Base-by-base conservation (phyloP, 1,140 invertebrate species). In the Megathymus violae region DNA sequence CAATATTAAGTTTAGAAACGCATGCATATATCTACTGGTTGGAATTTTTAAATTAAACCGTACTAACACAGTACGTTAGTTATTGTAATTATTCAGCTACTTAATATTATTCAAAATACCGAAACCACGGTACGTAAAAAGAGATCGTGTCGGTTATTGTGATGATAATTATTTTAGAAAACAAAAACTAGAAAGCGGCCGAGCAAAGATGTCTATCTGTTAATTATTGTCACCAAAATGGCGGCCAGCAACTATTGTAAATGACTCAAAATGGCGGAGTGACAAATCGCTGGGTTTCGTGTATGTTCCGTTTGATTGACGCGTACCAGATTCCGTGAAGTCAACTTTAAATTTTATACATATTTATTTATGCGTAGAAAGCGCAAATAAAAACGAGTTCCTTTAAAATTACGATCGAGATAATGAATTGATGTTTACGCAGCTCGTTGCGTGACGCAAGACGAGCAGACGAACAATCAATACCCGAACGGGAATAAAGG, bases 141-240 rank as follows among this genome's bases (percentile, higher is more conserved):
- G 84, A 89, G 79, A 85, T 86, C 83, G 76, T 78, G 74, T 78
- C 71, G 71, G 73, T 85, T 84, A 88, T 91, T 91, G 88, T 91
- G 66, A 91, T 91, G 86, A 86, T 91, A 91, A 91, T 91, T 87
- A 88, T 89, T 91, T 84, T 81, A 63, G 78, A 83, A 88, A 88
- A 89, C 82, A 88, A 91, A 91, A 88, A 88, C 79, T 89, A 91
- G 86, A 91, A 91, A 91, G 88, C 84, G 77, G 77, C 48, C 78
- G 71, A 40, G 67, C 76, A 71, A 71, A 82, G 82, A 90, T 83
- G 82, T 68, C 74, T 85, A 89, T 89, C 83, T 80, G 84, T 88
- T 88, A 89, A 91, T 89, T 91, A 89, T 88, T 89, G 86, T 88
- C 86, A 85, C 85, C 79, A 82, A 88, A 87, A 88, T 88, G 85